Evolutionary conservation across 1,140 invertebrate species (phyloP).

Genomic region (Neomicropteryx cornuta): DNA sequence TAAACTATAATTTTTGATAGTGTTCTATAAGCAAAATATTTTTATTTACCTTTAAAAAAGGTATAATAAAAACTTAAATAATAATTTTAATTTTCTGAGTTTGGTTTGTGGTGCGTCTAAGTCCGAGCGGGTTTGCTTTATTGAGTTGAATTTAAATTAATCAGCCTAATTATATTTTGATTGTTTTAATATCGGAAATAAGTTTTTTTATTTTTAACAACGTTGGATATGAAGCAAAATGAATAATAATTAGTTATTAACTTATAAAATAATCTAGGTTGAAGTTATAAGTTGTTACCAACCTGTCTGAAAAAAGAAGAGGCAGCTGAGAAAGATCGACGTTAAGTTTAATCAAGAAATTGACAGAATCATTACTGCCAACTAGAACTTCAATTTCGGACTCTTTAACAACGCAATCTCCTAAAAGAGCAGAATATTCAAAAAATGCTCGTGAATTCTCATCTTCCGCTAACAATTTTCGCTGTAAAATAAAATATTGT

Average conservation of each 20-base stretch:
- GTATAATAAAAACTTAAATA: too few relatives aligned
- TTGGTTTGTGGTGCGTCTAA: too few relatives aligned
- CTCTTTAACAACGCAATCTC: slow-evolving; percentile 7
- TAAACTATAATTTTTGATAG: too few relatives aligned
- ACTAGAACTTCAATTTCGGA: slow-evolving; percentile 14
- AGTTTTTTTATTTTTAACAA: slow-evolving; percentile 1
- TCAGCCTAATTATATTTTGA: too few relatives aligned
- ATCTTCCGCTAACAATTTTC: slow-evolving; percentile 9
- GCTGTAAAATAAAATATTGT: slow-evolving; percentile 7
- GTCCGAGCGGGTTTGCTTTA: too few relatives aligned
- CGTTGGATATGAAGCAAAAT: neutral
- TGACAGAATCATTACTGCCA: slow-evolving; percentile 14
- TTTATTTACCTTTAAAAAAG: too few relatives aligned
- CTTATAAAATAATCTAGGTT: neutral
- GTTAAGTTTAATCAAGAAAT: slow-evolving; percentile 14
- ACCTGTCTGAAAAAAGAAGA: slow-evolving; percentile 12
- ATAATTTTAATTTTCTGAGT: too few relatives aligned
- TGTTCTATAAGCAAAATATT: too few relatives aligned
- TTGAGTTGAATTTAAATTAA: too few relatives aligned
- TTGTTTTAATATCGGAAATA: neutral
- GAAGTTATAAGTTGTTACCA: slow-evolving; percentile 16
- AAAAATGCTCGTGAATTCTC: slow-evolving; percentile 14
- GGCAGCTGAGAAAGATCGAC: slow-evolving; percentile 11
- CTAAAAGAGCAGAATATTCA: slow-evolving; percentile 12
- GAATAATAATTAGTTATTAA: neutral